Percentiles rank a stretch among this genome's conserved stretches.
These are phyloP conservation scores for Pocillopora meandrina DNA, from an alignment of 92 coral and sea anemone species.

Conservation along the genomic window DNA sequence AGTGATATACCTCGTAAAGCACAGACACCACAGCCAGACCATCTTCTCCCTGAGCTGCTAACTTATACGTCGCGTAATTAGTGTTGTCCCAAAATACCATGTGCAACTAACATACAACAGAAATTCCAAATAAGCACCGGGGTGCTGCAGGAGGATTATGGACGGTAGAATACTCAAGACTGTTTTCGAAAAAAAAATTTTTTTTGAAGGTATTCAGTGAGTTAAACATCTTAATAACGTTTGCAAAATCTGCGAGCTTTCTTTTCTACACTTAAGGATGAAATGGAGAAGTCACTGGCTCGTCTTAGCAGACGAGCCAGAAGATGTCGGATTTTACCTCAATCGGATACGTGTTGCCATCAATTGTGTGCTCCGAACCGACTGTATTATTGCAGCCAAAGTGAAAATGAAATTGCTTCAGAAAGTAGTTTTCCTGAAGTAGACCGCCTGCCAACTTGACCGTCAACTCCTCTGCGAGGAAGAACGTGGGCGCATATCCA, in stretches of 20 bases:
- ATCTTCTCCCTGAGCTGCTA: conserved; percentile 64
- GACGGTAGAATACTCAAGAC: no score
- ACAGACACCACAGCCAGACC: conserved; percentile 67
- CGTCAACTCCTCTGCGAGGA: conserved; percentile 38
- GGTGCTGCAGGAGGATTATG: no score
- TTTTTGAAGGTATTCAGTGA: no score
- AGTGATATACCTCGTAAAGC: conserved; percentile 45
- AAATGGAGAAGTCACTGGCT: neutral
- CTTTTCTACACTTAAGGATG: no score
- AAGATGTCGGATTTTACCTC: conserved; percentile 48
- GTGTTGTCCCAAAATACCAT: conserved; percentile 75
- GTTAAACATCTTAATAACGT: no score
- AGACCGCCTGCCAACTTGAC: conserved; percentile 61
- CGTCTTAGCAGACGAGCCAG: no score
- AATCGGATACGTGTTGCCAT: conserved; percentile 63
- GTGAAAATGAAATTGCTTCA: conserved; percentile 74
- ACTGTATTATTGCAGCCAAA: conserved; percentile 56
- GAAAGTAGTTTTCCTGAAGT: conserved; percentile 46
- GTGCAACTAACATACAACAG: conserved; percentile 33
- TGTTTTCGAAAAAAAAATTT: no score
- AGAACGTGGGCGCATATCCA: conserved; percentile 62
- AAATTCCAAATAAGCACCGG: neutral
- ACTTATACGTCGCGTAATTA: conserved; percentile 50
- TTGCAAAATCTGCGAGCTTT: no score
- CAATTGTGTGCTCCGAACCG: conserved; percentile 78